A percentile compares a stretch with the other conserved stretches of the same genome.
Conservation (phyloP, 1,140 invertebrate genomes). For the Drosophila truncata region DNA sequence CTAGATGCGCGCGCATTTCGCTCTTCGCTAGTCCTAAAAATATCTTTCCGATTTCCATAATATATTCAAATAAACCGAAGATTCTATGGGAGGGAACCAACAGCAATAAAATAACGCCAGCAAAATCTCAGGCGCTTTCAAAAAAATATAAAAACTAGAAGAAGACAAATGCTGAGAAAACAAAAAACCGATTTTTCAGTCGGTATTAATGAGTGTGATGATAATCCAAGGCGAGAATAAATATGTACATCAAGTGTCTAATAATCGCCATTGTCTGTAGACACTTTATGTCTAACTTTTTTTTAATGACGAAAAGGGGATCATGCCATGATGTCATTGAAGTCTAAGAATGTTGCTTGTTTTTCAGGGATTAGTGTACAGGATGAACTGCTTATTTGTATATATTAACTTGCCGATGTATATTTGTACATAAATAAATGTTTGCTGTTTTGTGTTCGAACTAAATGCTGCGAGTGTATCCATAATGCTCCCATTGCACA, state of each 20-base stretch:
- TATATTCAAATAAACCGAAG: slow-evolving; percentile 62
- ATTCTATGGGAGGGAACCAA: slow-evolving; percentile 37
- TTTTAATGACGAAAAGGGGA: slow-evolving; percentile 7
- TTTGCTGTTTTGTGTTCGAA: slow-evolving; percentile 35
- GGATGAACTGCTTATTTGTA: slow-evolving; percentile 12
- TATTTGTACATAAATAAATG: slow-evolving; percentile 34
- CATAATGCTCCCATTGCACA: slow-evolving; percentile 52
- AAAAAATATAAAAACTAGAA: slow-evolving; percentile 7
- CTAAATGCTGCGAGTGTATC: slow-evolving; percentile 19
- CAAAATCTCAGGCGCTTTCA: slow-evolving; percentile 30
- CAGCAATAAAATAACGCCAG: slow-evolving; percentile 36
- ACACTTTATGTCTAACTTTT: slow-evolving; percentile 11
- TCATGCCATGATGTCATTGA: background rate
- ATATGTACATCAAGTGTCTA: slow-evolving; percentile 18
- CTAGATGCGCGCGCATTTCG: slow-evolving; percentile 77
- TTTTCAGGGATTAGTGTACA: slow-evolving; percentile 19
- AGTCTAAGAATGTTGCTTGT: slow-evolving; percentile 1
- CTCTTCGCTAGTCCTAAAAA: slow-evolving; percentile 72
- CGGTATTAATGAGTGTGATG: slow-evolving; percentile 32
- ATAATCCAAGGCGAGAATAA: slow-evolving; percentile 43
- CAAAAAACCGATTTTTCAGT: slow-evolving; percentile 28
- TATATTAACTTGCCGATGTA: slow-evolving; percentile 17
- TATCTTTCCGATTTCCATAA: slow-evolving; percentile 79
- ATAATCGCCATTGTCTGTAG: slow-evolving; percentile 20
- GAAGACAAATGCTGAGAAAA: slow-evolving; percentile 20